Percentiles rank a stretch among this genome's conserved stretches.
Evolutionary conservation across 2,113 vertebrate species (phyloP).

Genomic region (Ancistrus triradiatus): DNA sequence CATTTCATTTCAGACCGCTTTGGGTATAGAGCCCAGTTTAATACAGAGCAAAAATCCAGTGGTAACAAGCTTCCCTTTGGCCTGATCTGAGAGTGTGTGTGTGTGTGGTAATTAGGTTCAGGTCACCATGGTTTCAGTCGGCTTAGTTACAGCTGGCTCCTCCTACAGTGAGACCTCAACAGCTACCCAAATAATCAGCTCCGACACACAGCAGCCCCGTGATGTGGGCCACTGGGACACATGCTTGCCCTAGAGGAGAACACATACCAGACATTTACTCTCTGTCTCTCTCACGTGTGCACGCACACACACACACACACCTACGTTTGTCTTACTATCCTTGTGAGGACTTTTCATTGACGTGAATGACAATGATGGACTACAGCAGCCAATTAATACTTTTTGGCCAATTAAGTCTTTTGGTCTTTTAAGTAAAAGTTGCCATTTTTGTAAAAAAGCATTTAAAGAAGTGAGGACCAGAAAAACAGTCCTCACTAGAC

Average conservation of each 20-base stretch:
- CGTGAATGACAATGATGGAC: too few relatives aligned
- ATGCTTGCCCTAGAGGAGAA: neutral
- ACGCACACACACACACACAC: constrained; percentile 15
- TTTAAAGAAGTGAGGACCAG: too few relatives aligned
- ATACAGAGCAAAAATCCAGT: constrained; percentile 12
- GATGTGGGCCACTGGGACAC: neutral
- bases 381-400: too few relatives aligned
- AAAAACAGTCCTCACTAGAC: too few relatives aligned
- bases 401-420: too few relatives aligned
- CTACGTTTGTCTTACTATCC: too few relatives aligned
- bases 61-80: neutral
- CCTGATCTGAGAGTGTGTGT: neutral
- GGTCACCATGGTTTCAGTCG: constrained; percentile 27
- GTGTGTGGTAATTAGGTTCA: constrained; percentile 18
- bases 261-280: too few relatives aligned
- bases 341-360: too few relatives aligned
- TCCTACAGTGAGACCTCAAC: neutral
- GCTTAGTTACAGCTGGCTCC: constrained; percentile 31
- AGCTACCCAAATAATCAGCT: neutral
- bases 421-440: too few relatives aligned
- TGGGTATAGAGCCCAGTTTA: constrained; percentile 25
- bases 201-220: constrained; percentile 14
- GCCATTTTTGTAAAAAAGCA: too few relatives aligned
- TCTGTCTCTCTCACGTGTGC: too few relatives aligned
- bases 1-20: constrained; percentile 18